phyloP scores from a whole-genome alignment of 2,888 invertebrate genomes.

The Galerucella calmariensis region DNA sequence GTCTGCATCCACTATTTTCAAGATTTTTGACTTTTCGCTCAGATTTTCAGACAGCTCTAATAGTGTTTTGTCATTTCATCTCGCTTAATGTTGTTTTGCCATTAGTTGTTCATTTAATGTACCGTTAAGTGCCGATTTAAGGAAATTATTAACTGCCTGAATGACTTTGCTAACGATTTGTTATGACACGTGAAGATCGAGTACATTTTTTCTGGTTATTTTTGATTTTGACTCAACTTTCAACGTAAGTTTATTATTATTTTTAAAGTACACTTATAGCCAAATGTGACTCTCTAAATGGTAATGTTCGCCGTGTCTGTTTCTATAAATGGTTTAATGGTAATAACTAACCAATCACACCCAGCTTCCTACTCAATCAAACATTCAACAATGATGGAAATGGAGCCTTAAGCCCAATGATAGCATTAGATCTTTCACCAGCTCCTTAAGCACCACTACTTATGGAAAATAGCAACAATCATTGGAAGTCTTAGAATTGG shows the following conservation, averaged over 20 bases:
- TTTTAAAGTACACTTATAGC: not conserved
- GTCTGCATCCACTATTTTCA: conserved; percentile 40
- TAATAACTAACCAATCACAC: too few species aligned
- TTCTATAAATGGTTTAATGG: too few species aligned
- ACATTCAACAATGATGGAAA: too few species aligned
- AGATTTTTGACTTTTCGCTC: conserved; percentile 43
- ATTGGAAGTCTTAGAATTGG: too few species aligned
- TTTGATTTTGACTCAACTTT: not conserved
- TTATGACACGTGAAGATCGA: conserved; percentile 34
- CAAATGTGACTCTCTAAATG: too few species aligned
- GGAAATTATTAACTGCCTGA: conserved; percentile 38
- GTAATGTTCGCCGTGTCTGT: too few species aligned
- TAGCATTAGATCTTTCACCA: too few species aligned
- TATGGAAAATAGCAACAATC: too few species aligned
- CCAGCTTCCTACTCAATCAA: too few species aligned
- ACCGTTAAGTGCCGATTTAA: conserved; percentile 33
- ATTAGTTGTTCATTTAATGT: conserved; percentile 41
- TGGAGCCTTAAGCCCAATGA: too few species aligned
- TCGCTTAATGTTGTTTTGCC: conserved; percentile 42
- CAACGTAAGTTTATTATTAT: not conserved
- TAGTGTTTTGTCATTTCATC: conserved; percentile 40
- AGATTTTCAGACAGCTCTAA: conserved; percentile 36
- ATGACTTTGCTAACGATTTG: conserved; percentile 34
- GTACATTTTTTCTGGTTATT: not conserved
- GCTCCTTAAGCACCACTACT: too few species aligned